Conservation (phyloP, 2,113 vertebrate genomes). For the Oncorhynchus tshawytscha region DNA sequence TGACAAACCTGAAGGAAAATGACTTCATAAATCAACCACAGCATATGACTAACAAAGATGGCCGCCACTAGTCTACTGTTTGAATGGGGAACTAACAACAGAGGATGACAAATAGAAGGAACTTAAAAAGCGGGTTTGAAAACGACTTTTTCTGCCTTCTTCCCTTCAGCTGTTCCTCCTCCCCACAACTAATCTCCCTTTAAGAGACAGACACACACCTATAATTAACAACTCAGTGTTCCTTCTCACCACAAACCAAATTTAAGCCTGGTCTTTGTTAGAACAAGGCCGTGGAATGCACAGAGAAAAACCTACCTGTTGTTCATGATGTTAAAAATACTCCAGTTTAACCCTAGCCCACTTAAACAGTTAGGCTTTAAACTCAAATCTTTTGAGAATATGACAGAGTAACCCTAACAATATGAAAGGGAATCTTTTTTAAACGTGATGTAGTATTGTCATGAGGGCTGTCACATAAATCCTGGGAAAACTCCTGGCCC, state of each 20-base stretch:
- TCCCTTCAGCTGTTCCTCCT: conserved; percentile 58
- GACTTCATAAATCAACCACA: too few species aligned
- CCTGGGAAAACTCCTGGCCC: too few species aligned
- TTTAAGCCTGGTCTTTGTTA: conserved; percentile 53
- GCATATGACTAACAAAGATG: too few species aligned
- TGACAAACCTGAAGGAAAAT: too few species aligned
- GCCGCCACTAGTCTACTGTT: neutral
- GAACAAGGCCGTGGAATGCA: conserved; percentile 58
- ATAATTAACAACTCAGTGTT: conserved; percentile 58
- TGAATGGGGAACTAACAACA: conserved; percentile 31
- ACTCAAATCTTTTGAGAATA: too few species aligned
- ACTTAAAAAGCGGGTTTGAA: conserved; percentile 54
- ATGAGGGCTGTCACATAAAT: too few species aligned
- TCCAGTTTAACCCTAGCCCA: neutral
- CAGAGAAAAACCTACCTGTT: conserved; percentile 23
- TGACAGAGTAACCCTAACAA: too few species aligned
- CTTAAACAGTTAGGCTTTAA: too few species aligned
- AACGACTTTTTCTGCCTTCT: conserved; percentile 63
- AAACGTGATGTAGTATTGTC: too few species aligned
- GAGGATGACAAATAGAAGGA: conserved; percentile 47
- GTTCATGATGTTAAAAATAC: too few species aligned
- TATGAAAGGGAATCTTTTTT: too few species aligned
- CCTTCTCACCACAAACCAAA: conserved; percentile 8
- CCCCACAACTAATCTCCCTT: conserved; percentile 67
- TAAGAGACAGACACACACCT: conserved; percentile 67